These are phyloP conservation scores for Drosophila rubida DNA, from an alignment of 2,888 invertebrate genomes.

Conservation along the genomic window DNA sequence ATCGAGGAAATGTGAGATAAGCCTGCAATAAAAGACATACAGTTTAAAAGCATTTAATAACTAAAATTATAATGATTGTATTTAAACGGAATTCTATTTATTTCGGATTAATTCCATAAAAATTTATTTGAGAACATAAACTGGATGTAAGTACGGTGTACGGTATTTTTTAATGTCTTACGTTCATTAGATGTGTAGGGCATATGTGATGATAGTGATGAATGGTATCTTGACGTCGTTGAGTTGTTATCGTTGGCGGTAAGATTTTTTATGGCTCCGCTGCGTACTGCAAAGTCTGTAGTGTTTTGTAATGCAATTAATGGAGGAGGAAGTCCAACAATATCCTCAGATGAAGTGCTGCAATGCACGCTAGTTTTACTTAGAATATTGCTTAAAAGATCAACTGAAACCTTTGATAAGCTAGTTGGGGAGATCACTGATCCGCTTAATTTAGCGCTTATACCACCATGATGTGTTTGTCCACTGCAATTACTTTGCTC, in stretches of 20 bases:
- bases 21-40: slow-evolving; percentile 27
- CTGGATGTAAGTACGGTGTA: no score
- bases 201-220: slow-evolving; percentile 52
- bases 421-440: slow-evolving; percentile 30
- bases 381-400: slow-evolving; percentile 55
- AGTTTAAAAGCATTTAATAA: not conserved
- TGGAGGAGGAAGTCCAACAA: slow-evolving; percentile 4
- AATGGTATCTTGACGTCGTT: slow-evolving; percentile 32
- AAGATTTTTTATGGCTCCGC: not conserved
- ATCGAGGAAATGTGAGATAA: slow-evolving; percentile 19
- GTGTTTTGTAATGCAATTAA: slow-evolving; percentile 17
- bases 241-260: not conserved
- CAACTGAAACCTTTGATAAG: slow-evolving; percentile 25
- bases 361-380: slow-evolving; percentile 51
- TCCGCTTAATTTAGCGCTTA: slow-evolving; percentile 17
- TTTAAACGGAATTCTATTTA: no score
- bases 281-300: not conserved
- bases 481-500: slow-evolving; percentile 57
- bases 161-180: slow-evolving; percentile 26
- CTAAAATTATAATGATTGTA: no score
- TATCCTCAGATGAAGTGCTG: slow-evolving; percentile 18
- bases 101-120: no score
- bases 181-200: slow-evolving; percentile 51
- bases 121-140: no score
- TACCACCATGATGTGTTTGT: slow-evolving; percentile 38